A percentile compares a stretch with the other conserved stretches of the same genome.
phyloP scores from a whole-genome alignment of 1,140 invertebrate species.

The Cepaea nemoralis region DNA sequence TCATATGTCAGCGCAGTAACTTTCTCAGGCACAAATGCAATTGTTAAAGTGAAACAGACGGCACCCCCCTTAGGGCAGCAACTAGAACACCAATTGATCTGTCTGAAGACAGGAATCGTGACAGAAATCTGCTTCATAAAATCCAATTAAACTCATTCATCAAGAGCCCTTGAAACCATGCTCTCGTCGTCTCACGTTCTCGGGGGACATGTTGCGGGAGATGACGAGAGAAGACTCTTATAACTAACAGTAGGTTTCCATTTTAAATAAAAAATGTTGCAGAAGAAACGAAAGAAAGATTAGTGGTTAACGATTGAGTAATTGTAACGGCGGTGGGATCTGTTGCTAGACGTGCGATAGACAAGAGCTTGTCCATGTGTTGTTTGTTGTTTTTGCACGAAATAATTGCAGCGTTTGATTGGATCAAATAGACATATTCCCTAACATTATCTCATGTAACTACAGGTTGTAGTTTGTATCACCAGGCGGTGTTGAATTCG shows the following conservation, averaged over 20 bases:
- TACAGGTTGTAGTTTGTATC: not conserved
- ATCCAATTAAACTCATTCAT: no score
- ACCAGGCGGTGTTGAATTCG: no score
- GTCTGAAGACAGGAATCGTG: not conserved
- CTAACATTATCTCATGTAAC: not conserved
- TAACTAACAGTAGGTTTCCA: not conserved
- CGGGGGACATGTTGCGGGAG: not conserved
- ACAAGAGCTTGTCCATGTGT: not conserved
- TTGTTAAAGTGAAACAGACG: not conserved
- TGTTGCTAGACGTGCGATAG: not conserved
- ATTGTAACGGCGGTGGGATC: not conserved
- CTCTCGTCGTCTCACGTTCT: not conserved
- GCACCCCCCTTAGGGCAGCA: not conserved
- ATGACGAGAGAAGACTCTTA: not conserved
- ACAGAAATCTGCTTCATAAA: not conserved
- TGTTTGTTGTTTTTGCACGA: not conserved
- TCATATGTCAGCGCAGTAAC: not conserved
- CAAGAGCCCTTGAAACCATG: not conserved
- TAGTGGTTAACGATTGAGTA: conserved; percentile 3
- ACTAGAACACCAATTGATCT: not conserved
- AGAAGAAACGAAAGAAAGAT: not conserved
- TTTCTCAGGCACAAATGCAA: not conserved
- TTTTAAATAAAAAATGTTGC: not conserved
- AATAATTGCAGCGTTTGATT: not conserved
- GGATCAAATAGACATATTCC: not conserved